Evolutionary conservation across 2,888 invertebrate genomes (phyloP).

Genomic region (Aspidiotus destructor): DNA sequence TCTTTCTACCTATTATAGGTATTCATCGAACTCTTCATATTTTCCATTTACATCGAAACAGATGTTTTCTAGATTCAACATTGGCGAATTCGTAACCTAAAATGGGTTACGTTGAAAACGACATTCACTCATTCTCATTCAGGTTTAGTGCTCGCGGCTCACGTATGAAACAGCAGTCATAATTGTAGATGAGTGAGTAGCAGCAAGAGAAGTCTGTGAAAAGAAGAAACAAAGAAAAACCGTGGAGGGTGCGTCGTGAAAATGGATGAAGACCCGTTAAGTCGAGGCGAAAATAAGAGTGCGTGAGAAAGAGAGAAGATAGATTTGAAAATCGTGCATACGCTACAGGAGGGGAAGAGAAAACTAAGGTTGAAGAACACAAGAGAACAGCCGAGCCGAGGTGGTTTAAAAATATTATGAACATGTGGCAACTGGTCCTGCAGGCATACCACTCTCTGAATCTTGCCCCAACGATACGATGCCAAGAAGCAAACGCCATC

Average conservation of each 20-base stretch:
- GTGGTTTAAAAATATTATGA: slow-evolving; percentile 19
- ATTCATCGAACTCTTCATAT: no score
- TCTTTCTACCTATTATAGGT: no score
- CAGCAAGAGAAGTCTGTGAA: slow-evolving; percentile 6
- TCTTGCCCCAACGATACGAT: slow-evolving; percentile 16
- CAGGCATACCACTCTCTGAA: slow-evolving; percentile 28
- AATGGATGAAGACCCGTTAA: slow-evolving; percentile 21
- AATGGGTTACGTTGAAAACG: slow-evolving; percentile 22
- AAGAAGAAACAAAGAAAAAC: slow-evolving; percentile 10
- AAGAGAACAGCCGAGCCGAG: slow-evolving; percentile 24
- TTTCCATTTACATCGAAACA: no score
- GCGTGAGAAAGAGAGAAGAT: slow-evolving; percentile 8
- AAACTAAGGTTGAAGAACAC: slow-evolving; percentile 13
- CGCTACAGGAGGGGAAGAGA: slow-evolving; percentile 12
- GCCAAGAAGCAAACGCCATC: no score
- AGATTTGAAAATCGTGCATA: background rate
- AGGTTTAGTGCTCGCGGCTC: background rate
- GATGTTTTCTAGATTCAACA: no score
- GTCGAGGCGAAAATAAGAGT: slow-evolving; percentile 7
- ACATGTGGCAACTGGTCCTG: slow-evolving; percentile 33
- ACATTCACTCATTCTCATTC: no score
- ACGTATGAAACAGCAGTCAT: background rate
- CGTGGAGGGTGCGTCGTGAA: slow-evolving; percentile 17
- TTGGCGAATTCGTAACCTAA: background rate
- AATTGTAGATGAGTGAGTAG: background rate